These are phyloP conservation scores for Nansenia antarctica DNA, from an alignment of 2,113 vertebrate genomes.

Conservation along the genomic window DNA sequence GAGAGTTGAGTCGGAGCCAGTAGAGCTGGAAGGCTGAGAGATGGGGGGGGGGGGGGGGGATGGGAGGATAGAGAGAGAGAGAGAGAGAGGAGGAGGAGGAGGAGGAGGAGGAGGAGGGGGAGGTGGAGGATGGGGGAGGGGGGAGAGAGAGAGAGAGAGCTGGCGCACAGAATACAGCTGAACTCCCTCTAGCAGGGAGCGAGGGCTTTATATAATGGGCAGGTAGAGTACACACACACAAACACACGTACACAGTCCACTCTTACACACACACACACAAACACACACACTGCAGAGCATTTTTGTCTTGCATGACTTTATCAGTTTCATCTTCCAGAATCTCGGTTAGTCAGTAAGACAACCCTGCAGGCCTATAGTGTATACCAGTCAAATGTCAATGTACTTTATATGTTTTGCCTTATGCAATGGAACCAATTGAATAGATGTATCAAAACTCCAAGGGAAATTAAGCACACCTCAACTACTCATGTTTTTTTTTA, in stretches of 20 bases:
- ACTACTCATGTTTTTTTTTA: no score
- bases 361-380: background rate
- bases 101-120: conserved; percentile 44
- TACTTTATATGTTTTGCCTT: no score
- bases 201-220: conserved; percentile 72
- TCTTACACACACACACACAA: conserved; percentile 36
- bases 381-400: conserved; percentile 10
- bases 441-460: no score
- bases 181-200: conserved; percentile 64
- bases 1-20: conserved; percentile 68
- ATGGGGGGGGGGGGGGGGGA: conserved; percentile 64
- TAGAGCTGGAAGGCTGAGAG: conserved; percentile 61
- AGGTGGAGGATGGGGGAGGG: conserved; percentile 37
- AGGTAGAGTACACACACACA: conserved; percentile 58
- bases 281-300: conserved; percentile 52
- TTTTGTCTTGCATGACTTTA: conserved; percentile 57
- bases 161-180: conserved; percentile 58
- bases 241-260: background rate
- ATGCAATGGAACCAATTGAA: no score
- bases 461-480: no score
- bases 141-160: conserved; percentile 51
- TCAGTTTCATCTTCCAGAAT: conserved; percentile 54
- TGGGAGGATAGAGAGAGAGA: conserved; percentile 13
- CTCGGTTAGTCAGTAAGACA: conserved; percentile 34
- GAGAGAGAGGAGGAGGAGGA: conserved; percentile 20